A percentile compares a stretch with the other conserved stretches of the same genome.
Conservation (phyloP, 2,113 vertebrate species). For the Desmodus rotundus region DNA sequence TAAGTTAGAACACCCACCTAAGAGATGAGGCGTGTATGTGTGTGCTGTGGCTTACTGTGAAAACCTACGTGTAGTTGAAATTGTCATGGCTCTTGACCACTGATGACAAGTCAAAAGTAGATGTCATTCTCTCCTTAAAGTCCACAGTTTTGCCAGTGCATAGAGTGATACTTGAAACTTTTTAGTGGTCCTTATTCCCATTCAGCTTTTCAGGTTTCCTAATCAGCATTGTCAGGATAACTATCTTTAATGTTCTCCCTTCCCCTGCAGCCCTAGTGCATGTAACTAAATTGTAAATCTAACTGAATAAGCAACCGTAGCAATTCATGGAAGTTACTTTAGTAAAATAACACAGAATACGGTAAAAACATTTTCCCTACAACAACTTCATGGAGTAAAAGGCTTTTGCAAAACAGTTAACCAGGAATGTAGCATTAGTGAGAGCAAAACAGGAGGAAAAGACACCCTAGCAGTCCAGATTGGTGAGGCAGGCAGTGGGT, state of each 20-base stretch:
- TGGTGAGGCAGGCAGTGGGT: fast-evolving
- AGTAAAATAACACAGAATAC: neutral
- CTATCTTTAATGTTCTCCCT: neutral
- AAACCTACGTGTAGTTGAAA: neutral
- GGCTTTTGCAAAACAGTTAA: neutral
- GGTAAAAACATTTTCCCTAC: neutral
- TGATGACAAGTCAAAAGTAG: neutral
- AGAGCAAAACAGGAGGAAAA: neutral
- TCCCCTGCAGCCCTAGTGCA: neutral
- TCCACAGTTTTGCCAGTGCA: neutral
- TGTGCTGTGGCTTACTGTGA: neutral
- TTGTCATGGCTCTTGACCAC: neutral
- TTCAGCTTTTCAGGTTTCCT: neutral
- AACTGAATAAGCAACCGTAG: neutral
- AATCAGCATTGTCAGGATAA: neutral
- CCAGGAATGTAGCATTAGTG: neutral
- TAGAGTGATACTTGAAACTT: neutral
- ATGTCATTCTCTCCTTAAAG: neutral
- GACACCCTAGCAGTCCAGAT: neutral
- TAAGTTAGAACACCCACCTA: neutral
- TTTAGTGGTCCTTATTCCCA: too few species aligned
- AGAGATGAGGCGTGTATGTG: neutral
- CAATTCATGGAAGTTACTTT: neutral
- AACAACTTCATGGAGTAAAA: neutral
- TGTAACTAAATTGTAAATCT: neutral